Percentiles rank a stretch among this genome's conserved stretches.
These are phyloP conservation scores for Semotilus atromaculatus DNA, from an alignment of 2,797 vertebrate species.

Conservation along the genomic window DNA sequence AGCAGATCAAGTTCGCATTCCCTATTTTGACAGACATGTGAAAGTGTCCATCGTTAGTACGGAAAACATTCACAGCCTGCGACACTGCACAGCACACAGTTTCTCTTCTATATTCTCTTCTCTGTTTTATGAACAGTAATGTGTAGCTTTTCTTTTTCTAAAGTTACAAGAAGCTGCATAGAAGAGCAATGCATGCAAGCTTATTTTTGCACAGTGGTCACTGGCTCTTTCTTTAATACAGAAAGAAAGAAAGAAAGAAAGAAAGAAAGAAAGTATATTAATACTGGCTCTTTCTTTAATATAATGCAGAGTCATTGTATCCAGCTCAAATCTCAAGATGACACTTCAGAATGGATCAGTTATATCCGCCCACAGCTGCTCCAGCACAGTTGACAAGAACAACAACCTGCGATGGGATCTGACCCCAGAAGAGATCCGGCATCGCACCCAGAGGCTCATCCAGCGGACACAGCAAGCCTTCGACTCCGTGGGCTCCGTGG, in stretches of 20 bases:
- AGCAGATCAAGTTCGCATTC: constrained; percentile 49
- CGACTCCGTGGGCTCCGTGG: constrained; percentile 80
- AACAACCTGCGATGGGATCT: constrained; percentile 88
- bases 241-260: no score
- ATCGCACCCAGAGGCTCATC: constrained; percentile 83
- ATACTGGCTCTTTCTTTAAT: background rate
- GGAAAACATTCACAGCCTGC: constrained; percentile 53
- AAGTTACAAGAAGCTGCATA: background rate
- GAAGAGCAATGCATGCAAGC: background rate
- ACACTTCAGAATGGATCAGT: constrained; percentile 76
- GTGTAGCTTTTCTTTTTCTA: constrained; percentile 39
- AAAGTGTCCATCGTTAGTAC: constrained; percentile 62
- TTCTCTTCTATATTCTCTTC: constrained; percentile 9
- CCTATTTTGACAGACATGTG: constrained; percentile 24
- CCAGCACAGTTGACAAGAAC: constrained; percentile 63
- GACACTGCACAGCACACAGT: constrained; percentile 39
- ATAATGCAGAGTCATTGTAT: constrained; percentile 68
- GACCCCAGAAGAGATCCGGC: constrained; percentile 85
- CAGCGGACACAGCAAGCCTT: constrained; percentile 84
- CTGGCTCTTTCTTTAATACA: background rate
- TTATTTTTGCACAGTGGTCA: background rate
- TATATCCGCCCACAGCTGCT: constrained; percentile 67
- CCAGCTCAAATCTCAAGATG: constrained; percentile 78
- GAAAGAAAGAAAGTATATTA: no score
- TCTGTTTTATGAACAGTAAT: constrained; percentile 56